Base-by-base conservation (phyloP, 2,797 vertebrate species). In the Staurois parvus region DNA sequence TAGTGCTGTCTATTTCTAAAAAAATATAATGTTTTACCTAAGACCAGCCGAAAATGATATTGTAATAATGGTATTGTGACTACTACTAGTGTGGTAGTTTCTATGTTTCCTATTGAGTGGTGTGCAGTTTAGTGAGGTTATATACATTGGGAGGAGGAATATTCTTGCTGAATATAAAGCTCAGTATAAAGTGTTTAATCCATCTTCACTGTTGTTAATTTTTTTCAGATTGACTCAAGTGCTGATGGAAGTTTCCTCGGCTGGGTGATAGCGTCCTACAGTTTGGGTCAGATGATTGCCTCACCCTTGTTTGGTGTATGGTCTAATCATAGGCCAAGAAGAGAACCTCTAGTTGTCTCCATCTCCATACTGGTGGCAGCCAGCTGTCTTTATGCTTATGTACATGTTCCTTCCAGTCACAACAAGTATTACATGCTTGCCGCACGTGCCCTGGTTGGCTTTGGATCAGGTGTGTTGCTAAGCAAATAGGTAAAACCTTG, bases 221-320 rank as follows among this genome's bases (percentile, higher is more conserved):
- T 89, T 85, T 80, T 72, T 89, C 83, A 99, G 98, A 91, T 98
- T 28, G 98, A 99, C 89, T 89, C 82, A 0, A 95, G 91, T 3
- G 94, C 96, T 0, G 92, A 96, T 76, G 93, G 96, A 0, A 96
- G 94, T 89, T 99, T 99, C 90, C 92, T 99, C 91, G 98, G 98
- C 76, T 99, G 98, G 98, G 95, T 99, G 64, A 97, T 99, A 89
- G 98, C 98, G 68, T 96, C 96, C 0, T 99, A 96, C 85, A 99
- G 98, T 89, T 92, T 99, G 67, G 97, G 97, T 30, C 98, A 99
- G 85, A 99, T 99, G 98, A 87, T 97, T 70, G 97, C 97, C 3
- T 99, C 98, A 0, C 97, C 97, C 17, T 62, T 99, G 0, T 98
- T 99, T 37, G 98, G 98, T 34, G 87, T 95, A 21, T 99, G 98